phyloP scores from a whole-genome alignment of 2,888 invertebrate genomes.

The Plemyria rubiginata region DNA sequence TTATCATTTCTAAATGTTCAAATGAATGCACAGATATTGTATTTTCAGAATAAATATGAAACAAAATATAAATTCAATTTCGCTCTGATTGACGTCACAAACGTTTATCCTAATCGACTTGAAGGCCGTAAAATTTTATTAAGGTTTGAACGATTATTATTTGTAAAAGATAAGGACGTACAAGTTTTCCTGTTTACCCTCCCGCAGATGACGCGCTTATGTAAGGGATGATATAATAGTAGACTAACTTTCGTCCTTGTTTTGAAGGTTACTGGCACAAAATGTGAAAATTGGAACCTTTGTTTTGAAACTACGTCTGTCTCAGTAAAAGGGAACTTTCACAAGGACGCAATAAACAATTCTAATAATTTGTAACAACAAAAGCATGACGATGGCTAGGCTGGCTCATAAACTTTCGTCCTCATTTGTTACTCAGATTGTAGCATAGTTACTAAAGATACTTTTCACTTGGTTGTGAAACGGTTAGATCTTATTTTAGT shows the following conservation, averaged over 20 bases:
- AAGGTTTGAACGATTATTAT: conserved; percentile 40
- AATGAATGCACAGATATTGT: no score
- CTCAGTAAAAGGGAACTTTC: conserved; percentile 26
- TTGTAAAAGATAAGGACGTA: conserved; percentile 37
- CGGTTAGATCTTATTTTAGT: neutral
- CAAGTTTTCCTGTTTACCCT: conserved; percentile 44
- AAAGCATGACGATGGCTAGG: conserved; percentile 25
- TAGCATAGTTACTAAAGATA: conserved; percentile 24
- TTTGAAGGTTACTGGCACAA: conserved; percentile 35
- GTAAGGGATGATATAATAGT: conserved; percentile 37
- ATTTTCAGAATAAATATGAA: conserved; percentile 13
- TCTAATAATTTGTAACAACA: conserved; percentile 32
- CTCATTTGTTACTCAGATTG: conserved; percentile 28
- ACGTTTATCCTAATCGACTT: conserved; percentile 34
- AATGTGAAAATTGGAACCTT: conserved; percentile 34
- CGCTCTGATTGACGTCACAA: conserved; percentile 30
- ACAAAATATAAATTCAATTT: conserved; percentile 22
- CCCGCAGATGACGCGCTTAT: conserved; percentile 40
- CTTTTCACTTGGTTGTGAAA: conserved; percentile 4
- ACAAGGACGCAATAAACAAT: conserved; percentile 33
- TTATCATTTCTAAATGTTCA: no score
- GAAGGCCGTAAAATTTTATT: conserved; percentile 39
- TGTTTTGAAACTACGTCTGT: conserved; percentile 30
- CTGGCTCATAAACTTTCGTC: conserved; percentile 23
- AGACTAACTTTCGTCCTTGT: conserved; percentile 36